These are phyloP conservation scores for Tachina fera DNA, from an alignment of 2,888 invertebrate species.

Conservation along the genomic window DNA sequence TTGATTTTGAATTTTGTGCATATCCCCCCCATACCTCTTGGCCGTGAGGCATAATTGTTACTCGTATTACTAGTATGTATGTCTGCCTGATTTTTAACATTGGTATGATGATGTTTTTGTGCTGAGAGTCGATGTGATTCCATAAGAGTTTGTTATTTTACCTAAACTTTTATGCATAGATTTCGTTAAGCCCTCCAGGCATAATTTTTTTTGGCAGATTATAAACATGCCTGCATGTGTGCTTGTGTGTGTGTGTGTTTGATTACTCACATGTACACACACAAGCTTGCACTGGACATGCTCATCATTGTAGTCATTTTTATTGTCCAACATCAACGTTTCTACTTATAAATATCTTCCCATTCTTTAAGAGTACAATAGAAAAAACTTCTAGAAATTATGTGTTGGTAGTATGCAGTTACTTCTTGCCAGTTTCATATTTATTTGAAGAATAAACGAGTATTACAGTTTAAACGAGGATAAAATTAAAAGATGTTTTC, in stretches of 20 bases:
- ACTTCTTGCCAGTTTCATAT: constrained; percentile 19
- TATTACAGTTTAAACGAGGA: not conserved
- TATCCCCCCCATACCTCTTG: not conserved
- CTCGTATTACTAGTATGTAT: not conserved
- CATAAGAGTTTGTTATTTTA: constrained; percentile 59
- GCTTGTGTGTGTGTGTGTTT: not conserved
- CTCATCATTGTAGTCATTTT: constrained; percentile 60
- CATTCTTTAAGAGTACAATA: constrained; percentile 4
- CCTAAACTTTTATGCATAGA: constrained; percentile 65
- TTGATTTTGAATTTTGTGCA: too few species aligned
- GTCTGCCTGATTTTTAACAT: constrained; percentile 45
- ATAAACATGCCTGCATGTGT: constrained; percentile 31
- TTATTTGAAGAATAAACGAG: constrained; percentile 14
- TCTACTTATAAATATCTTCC: constrained; percentile 19
- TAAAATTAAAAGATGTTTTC: too few species aligned
- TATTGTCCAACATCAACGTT: constrained; percentile 61
- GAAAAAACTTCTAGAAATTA: constrained; percentile 20
- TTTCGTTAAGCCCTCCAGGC: constrained; percentile 65
- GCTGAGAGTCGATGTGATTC: constrained; percentile 25
- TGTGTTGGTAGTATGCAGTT: not conserved
- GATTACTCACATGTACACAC: constrained; percentile 1
- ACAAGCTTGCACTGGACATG: constrained; percentile 13
- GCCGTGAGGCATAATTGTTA: not conserved
- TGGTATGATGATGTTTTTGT: constrained; percentile 35
- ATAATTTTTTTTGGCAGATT: constrained; percentile 59